phyloP scores from a whole-genome alignment of 2,888 invertebrate species.

The Oligia fasciuncula region DNA sequence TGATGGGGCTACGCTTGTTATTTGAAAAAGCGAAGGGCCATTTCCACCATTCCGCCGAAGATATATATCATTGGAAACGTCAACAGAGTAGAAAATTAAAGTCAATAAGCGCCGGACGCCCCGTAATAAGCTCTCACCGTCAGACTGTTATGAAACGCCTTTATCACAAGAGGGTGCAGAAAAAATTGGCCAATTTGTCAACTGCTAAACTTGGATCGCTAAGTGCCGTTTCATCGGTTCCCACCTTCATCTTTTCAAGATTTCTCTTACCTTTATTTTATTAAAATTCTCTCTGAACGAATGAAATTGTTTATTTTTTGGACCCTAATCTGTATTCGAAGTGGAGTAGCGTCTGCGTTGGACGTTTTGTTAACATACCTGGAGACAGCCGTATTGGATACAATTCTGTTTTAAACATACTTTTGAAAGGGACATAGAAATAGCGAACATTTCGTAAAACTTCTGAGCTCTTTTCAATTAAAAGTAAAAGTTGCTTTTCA shows the following conservation, averaged over 20 bases:
- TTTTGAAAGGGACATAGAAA: constrained; percentile 21
- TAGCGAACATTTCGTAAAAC: constrained; percentile 18
- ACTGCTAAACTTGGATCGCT: constrained; percentile 77
- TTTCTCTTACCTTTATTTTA: constrained; percentile 73
- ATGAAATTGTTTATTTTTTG: constrained; percentile 63
- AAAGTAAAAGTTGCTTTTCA: constrained; percentile 1
- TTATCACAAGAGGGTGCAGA: constrained; percentile 77
- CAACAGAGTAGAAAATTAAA: constrained; percentile 89
- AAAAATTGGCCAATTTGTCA: constrained; percentile 88
- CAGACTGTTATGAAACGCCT: constrained; percentile 82
- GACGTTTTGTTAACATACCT: constrained; percentile 61
- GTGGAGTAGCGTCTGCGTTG: constrained; percentile 55
- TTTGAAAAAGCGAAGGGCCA: constrained; percentile 89
- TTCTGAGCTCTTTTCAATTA: constrained; percentile 20
- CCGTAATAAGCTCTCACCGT: constrained; percentile 81
- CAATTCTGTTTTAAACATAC: constrained; percentile 41
- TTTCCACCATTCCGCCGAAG: constrained; percentile 83
- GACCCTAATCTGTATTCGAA: constrained; percentile 65
- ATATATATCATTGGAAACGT: constrained; percentile 88
- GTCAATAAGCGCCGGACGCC: constrained; percentile 84
- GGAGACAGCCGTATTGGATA: constrained; percentile 27
- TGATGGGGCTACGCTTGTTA: constrained; percentile 87
- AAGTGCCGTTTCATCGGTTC: constrained; percentile 85
- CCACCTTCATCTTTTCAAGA: constrained; percentile 75
- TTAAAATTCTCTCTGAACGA: constrained; percentile 68